Base-by-base conservation (phyloP, 37 sponge, comb jelly and placozoan species). In the Bolinopsis microptera region DNA sequence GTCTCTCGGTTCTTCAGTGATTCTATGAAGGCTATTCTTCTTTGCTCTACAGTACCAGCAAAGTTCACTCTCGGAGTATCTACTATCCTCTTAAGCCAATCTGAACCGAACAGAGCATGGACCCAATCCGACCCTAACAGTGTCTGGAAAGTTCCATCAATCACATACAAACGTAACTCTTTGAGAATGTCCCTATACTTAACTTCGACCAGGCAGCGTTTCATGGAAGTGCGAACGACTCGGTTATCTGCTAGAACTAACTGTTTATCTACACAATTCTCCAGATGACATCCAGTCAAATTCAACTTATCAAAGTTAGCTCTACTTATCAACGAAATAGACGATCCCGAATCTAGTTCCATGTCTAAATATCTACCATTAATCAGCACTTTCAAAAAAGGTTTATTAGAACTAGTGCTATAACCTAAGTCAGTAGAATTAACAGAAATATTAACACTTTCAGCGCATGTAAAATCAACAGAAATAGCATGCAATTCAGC, bases 281-380 rank as follows among this genome's bases (percentile, higher is more conserved):
- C n/a, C n/a, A n/a, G n/a, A n/a, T n/a, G n/a, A n/a, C n/a, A n/a
- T n/a, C n/a, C n/a, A n/a, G n/a, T n/a, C n/a, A n/a, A n/a, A 16
- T 32, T 77, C 13, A 77, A 36, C 16, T 1, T 34, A 34, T 77
- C 80, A 27, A 27, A 77, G 0, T 13, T 32, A 77, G 80, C 80
- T 36, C 33, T 77, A 34, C 80, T 77, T 32, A 77, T 77, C 35
- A 34, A 27, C 13, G 80, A 35, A 31, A 77, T 31, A 77, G 33
- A 34, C 27, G 80, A 77, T 34, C 80, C 80, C 9, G 33, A 34
- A 32, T 77, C 80, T 77, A 77, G 36, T 34, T 77, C 80, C 80
- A 77, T 77, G 9, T 32, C 33, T 21, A 77, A 34, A 1, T 31
- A 34, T 36, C 33, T 77, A 77, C 80, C 80, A 77, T 77, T 77